phyloP scores from a whole-genome alignment of 2,888 invertebrate genomes.

The Brachynemurus nebulosus region DNA sequence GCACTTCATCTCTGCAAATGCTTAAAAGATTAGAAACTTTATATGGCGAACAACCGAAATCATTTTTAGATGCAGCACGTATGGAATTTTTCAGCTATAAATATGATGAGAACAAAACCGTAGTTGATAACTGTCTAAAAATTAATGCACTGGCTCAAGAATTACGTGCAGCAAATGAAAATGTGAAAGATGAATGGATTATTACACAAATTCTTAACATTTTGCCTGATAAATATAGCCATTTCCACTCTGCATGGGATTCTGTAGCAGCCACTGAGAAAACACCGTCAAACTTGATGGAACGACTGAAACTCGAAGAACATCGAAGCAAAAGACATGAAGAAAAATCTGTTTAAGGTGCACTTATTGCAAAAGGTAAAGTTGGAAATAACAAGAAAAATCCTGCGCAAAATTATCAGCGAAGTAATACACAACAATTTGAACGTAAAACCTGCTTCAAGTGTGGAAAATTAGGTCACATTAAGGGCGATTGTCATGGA shows the following conservation, averaged over 20 bases:
- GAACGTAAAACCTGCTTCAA: too few relatives aligned
- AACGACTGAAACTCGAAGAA: neutral
- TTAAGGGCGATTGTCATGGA: too few relatives aligned
- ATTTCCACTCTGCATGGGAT: neutral
- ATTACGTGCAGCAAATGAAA: neutral
- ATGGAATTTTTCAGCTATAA: conserved; percentile 1
- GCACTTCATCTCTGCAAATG: neutral
- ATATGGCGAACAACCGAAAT: neutral
- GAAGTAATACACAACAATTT: too few relatives aligned
- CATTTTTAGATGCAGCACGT: neutral
- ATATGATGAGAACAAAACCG: neutral
- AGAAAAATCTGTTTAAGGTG: neutral
- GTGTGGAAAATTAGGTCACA: too few relatives aligned
- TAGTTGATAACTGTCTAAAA: neutral
- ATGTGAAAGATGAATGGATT: neutral
- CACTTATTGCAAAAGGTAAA: neutral
- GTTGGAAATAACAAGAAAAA: too few relatives aligned
- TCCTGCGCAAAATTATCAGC: too few relatives aligned
- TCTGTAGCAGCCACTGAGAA: neutral
- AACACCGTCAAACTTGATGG: neutral
- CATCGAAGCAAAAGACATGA: neutral
- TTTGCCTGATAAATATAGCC: neutral
- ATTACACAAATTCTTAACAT: neutral
- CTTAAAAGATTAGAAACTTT: neutral
- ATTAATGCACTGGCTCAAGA: neutral